phyloP scores from a whole-genome alignment of 2,888 invertebrate genomes.

The Spicauda simplicius region DNA sequence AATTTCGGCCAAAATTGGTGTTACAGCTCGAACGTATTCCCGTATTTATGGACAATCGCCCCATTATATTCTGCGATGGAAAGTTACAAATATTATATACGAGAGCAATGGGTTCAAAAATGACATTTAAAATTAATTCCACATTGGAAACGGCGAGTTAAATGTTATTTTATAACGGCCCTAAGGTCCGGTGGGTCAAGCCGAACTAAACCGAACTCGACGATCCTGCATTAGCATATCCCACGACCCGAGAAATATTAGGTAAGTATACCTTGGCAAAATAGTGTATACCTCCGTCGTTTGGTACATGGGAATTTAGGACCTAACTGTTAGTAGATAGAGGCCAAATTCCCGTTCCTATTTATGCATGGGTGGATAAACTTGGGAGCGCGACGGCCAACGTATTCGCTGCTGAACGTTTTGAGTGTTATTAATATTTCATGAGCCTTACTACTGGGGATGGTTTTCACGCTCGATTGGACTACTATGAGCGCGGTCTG shows the following conservation, averaged over 20 bases:
- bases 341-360: constrained; percentile 37
- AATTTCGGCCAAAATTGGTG: background rate
- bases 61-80: background rate
- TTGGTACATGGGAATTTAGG: background rate
- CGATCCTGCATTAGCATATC: constrained; percentile 37
- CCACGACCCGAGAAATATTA: constrained; percentile 39
- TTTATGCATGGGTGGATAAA: constrained; percentile 2
- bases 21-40: background rate
- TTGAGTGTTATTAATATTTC: constrained; percentile 44
- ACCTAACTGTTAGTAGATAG: background rate
- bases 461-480: constrained; percentile 39
- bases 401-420: constrained; percentile 36
- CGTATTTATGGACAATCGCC: background rate
- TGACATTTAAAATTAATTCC: constrained; percentile 30
- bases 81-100: constrained; percentile 5
- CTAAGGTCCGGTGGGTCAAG: constrained; percentile 34
- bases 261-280: constrained; percentile 20
- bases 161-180: constrained; percentile 36
- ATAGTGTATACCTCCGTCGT: background rate
- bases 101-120: constrained; percentile 20
- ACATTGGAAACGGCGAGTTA: constrained; percentile 19
- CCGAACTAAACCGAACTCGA: constrained; percentile 33
- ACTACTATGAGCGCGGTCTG: constrained; percentile 29
- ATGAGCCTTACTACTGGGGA: constrained; percentile 41
- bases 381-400: constrained; percentile 20